Percentiles rank a stretch among this genome's conserved stretches.
Evolutionary conservation across 2,888 invertebrate genomes (phyloP).

Genomic region (Dicycla oo): DNA sequence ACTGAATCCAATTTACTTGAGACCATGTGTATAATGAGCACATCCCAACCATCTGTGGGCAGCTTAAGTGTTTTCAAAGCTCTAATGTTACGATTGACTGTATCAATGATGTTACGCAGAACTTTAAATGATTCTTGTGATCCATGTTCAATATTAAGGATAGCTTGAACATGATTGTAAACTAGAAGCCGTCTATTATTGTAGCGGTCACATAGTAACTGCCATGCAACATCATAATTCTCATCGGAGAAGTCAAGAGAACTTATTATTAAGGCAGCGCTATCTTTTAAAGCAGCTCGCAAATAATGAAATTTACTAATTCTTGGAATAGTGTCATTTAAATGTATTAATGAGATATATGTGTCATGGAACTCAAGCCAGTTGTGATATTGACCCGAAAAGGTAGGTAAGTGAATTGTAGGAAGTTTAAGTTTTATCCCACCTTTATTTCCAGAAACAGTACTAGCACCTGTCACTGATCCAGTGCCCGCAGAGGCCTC

Average conservation of each 20-base stretch:
- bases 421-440: conserved; percentile 9
- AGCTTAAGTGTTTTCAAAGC: conserved; percentile 13
- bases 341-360: background rate
- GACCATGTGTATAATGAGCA: conserved; percentile 12
- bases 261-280: conserved; percentile 11
- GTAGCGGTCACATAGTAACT: conserved; percentile 14
- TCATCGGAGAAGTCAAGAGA: conserved; percentile 19
- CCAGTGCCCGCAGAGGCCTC: background rate
- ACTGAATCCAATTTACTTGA: conserved; percentile 24
- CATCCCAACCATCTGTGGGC: conserved; percentile 13
- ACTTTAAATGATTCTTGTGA: conserved; percentile 8
- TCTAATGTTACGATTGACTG: conserved; percentile 15
- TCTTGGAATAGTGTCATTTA: conserved; percentile 3
- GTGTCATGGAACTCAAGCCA: conserved; percentile 1
- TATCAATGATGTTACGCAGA: conserved; percentile 18
- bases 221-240: conserved; percentile 25
- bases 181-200: conserved; percentile 9
- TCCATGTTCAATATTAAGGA: background rate
- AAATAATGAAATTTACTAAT: conserved; percentile 19
- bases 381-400: conserved; percentile 12
- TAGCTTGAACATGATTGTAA: conserved; percentile 14
- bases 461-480: background rate
- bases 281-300: conserved; percentile 18
- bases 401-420: conserved; percentile 13
- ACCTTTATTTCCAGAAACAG: conserved; percentile 9